Base-by-base conservation (phyloP, 92 coral and sea anemone genomes). In the Actinostola sp. region DNA sequence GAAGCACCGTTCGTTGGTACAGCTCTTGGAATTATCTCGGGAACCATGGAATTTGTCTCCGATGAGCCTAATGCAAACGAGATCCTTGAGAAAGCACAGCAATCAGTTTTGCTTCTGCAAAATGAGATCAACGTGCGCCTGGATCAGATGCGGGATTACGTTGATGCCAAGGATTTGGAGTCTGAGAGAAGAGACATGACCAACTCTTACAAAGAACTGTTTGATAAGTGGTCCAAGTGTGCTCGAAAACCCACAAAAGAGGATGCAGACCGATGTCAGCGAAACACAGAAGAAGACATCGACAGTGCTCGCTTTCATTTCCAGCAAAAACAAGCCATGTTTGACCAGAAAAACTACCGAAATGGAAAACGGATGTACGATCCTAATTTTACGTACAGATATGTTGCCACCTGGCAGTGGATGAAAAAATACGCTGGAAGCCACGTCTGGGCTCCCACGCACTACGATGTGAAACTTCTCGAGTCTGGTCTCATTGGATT, bases 121-220 rank as follows among this genome's bases (percentile, higher is more conserved):
- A 30, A 51, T 24, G 76, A 70, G 38, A 48, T 70, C 8, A 54
- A 70, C 30, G 52, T 9, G 9, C 21, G 39, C 17, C 5, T 70
- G 53, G 43, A 55, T 25, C 76, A 70, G 64, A 20, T 70, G 76
- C 32, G 19, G 25, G 76, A 70, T 5, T 70, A 70, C 26, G 52
- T 29, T 8, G 76, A 70, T 27, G 65, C 41, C 23, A 70, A 54
- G 20, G 64, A 33, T 9, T 31, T 70, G 12, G 0, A 54, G 14
- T 1, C 39, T 2, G 76, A 70, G 19, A 70, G 17, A 28, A 15
- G 15, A 15, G n/a, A 38, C 19, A 70, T 70, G 63, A 53, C 12
- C 2, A 53, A 24, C 17, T 30, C 12, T 16, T 70, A 53, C 51
- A 52, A 54, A 38, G 76, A 53, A 21, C 35, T 70, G 15, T 53